Evolutionary conservation across 2,797 vertebrate species (phyloP), one percentile per base, ranked within the genome.

Genomic region (Rhabdomys pumilio): DNA sequence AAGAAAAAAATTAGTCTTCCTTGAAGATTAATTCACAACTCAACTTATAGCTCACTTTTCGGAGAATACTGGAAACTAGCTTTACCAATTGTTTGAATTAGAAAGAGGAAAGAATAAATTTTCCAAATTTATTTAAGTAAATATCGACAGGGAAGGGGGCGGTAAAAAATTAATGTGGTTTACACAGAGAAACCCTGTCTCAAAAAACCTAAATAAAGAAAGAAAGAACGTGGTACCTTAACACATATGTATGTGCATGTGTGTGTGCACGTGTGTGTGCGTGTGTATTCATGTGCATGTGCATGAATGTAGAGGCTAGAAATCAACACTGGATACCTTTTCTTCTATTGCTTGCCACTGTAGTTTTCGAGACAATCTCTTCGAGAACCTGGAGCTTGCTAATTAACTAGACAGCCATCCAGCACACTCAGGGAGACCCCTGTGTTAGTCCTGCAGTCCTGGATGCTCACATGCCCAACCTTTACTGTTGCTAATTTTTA

Each of bases 1-100:
- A 90, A 86, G 29, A 73, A 88, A 92, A 77, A 92, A 77, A 26
- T 1, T 6, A 26, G 14, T 72, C 89, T 94, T 86, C 53, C 44
- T 77, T 67, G 77, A 0, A 85, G 24, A 38, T 82, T 88, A 69
- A 29, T 89, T 90, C 31, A 93, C 41, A 65, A 41, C 57, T 38
- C 31, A 92, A 57, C 6, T 26, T 75, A 22, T 41, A 50, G 20
- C 15, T 77, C 15, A 41, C 50, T 44, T 73, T 53, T 50, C 2
- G n/a, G 69, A 72, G 76, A 81, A 83, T 80, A 86, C 14, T 77
- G 57, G 13, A 19, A 65, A 84, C 22, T 50, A 91, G 81, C 4
- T 15, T 73, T 6, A 31, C 8, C 31, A 82, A 31, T 26, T 89
- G 19, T 20, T 82, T 93, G 31, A 94, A 83, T 63, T 41, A 38